A percentile compares a stretch with the other conserved stretches of the same genome.
Conservation (phyloP, 2,797 vertebrate genomes). For the Botia kubotai region DNA sequence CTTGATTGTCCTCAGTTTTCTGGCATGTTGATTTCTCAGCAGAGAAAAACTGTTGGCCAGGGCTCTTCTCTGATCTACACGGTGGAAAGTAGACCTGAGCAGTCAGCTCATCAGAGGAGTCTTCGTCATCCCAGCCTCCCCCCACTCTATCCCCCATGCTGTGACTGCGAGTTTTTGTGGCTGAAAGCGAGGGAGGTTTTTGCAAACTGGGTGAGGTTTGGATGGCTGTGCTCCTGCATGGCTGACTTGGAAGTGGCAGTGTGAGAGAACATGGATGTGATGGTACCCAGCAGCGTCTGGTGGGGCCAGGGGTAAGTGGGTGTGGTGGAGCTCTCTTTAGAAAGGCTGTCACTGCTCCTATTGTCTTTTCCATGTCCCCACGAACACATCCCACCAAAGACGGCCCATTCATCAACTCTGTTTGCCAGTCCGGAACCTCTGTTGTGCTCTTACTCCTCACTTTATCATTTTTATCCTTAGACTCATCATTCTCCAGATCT, state of each 20-base stretch:
- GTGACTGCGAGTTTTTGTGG: slow-evolving; percentile 72
- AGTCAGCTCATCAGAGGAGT: slow-evolving; percentile 75
- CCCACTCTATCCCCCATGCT: slow-evolving; percentile 73
- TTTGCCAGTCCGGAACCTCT: slow-evolving; percentile 48
- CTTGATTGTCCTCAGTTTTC: slow-evolving; percentile 40
- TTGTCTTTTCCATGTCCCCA: slow-evolving; percentile 80
- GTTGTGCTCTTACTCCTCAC: slow-evolving; percentile 66
- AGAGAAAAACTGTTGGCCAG: not conserved
- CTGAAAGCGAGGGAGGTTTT: slow-evolving; percentile 74
- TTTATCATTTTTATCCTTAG: slow-evolving; percentile 62
- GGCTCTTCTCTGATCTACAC: slow-evolving; percentile 4
- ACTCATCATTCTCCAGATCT: slow-evolving; percentile 78
- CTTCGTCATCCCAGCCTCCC: slow-evolving; percentile 72
- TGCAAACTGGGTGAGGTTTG: slow-evolving; percentile 86
- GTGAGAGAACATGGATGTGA: slow-evolving; percentile 78
- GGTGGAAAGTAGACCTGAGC: slow-evolving; percentile 63
- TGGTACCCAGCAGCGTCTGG: slow-evolving; percentile 79
- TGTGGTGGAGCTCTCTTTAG: slow-evolving; percentile 80
- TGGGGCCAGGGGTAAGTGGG: slow-evolving; percentile 78
- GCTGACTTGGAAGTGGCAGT: slow-evolving; percentile 78
- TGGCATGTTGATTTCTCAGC: slow-evolving; percentile 36
- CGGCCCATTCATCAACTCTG: slow-evolving; percentile 70
- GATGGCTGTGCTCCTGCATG: slow-evolving; percentile 84
- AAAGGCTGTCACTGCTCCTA: slow-evolving; percentile 80
- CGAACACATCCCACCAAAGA: slow-evolving; percentile 80